Percentiles rank a stretch among this genome's conserved stretches.
Evolutionary conservation across 2,797 vertebrate genomes (phyloP).

Genomic region (Cygnus olor): DNA sequence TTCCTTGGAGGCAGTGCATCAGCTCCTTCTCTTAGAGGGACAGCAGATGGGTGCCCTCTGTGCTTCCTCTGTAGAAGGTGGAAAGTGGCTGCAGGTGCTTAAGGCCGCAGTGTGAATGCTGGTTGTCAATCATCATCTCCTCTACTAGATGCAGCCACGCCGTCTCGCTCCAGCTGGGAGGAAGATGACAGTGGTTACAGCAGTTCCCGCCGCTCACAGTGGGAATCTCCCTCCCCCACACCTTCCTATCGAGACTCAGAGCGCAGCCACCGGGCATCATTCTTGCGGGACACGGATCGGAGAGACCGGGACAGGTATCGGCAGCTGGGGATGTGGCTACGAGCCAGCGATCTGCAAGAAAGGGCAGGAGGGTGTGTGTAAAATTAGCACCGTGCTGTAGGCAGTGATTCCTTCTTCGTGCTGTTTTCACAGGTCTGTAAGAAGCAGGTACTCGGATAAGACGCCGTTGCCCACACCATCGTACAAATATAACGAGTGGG

Average conservation of each 20-base stretch:
- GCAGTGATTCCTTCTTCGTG: accelerated
- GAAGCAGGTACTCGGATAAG: conserved; percentile 87
- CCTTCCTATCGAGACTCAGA: conserved; percentile 87
- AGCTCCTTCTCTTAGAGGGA: neutral
- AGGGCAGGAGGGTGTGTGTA: accelerated
- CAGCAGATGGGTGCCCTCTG: accelerated
- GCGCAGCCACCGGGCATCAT: conserved; percentile 81
- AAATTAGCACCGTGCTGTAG: neutral
- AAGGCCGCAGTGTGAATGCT: neutral
- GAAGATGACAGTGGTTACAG: conserved; percentile 90
- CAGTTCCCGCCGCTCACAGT: conserved; percentile 88
- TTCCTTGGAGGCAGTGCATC: neutral
- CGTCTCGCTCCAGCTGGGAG: conserved; percentile 95
- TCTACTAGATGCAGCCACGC: conserved; percentile 88
- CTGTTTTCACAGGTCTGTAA: conserved; percentile 84
- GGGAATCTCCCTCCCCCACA: conserved; percentile 93
- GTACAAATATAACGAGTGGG: conserved; percentile 99
- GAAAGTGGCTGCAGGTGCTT: neutral
- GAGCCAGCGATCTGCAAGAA: neutral
- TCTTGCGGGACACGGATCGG: conserved; percentile 86
- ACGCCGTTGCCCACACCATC: conserved; percentile 94
- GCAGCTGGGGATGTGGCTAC: neutral
- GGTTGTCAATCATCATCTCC: neutral
- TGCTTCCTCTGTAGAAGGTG: neutral
- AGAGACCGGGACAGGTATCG: conserved; percentile 82